Percentiles rank a stretch among this genome's conserved stretches.
Conservation (phyloP, 2,888 invertebrate genomes). For the Coleophora deauratella region DNA sequence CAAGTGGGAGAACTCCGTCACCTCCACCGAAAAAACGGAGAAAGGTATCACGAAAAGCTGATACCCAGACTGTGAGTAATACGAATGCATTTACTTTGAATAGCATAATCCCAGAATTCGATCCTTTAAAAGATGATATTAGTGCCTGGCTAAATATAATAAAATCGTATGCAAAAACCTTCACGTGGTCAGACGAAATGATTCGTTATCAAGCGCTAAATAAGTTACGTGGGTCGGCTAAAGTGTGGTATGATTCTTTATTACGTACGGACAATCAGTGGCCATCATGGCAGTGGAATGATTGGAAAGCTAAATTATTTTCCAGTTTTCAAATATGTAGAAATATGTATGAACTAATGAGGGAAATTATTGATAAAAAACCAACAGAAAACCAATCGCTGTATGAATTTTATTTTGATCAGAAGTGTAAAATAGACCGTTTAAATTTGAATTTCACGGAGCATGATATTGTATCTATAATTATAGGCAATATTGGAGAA, state of each 20-base stretch:
- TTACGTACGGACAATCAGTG: slow-evolving; percentile 7
- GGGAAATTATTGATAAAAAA: slow-evolving; percentile 11
- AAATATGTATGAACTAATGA: slow-evolving; percentile 11
- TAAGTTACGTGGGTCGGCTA: slow-evolving; percentile 10
- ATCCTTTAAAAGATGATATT: slow-evolving; percentile 11
- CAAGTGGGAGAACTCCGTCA: neutral
- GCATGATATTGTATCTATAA: slow-evolving; percentile 14
- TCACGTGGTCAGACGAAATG: slow-evolving; percentile 11
- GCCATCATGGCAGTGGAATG: slow-evolving; percentile 2
- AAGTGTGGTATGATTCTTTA: slow-evolving; percentile 12
- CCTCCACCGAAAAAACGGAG: neutral
- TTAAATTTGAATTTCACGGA: slow-evolving; percentile 12
- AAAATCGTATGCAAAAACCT: slow-evolving; percentile 10
- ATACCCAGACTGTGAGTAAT: slow-evolving; percentile 8
- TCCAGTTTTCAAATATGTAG: slow-evolving; percentile 1
- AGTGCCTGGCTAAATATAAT: slow-evolving; percentile 12
- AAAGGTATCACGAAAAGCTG: slow-evolving; percentile 13
- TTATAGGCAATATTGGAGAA: slow-evolving; percentile 15
- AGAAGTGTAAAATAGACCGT: slow-evolving; percentile 13
- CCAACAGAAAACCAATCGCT: slow-evolving; percentile 14
- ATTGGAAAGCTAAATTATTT: slow-evolving; percentile 1
- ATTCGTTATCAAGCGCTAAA: slow-evolving; percentile 10
- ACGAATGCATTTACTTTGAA: no score
- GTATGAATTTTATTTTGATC: slow-evolving; percentile 17
- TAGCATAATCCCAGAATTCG: slow-evolving; percentile 14